These are phyloP conservation scores for Bemisia tabaci DNA, from an alignment of 1,140 invertebrate species.

Conservation along the genomic window DNA sequence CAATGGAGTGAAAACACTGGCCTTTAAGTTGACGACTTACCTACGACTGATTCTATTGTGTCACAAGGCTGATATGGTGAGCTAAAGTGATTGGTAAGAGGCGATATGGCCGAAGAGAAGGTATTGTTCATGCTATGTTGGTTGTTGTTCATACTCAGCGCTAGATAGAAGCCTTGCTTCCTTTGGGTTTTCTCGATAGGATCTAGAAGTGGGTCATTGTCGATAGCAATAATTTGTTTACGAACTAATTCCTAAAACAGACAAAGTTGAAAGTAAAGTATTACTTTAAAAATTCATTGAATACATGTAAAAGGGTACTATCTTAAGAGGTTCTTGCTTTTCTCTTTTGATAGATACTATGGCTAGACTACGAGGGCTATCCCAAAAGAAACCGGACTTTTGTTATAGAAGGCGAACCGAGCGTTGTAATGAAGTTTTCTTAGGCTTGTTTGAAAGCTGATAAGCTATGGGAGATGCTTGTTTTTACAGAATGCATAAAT, in stretches of 20 bases:
- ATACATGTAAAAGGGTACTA: too few relatives aligned
- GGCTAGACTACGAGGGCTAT: too few relatives aligned
- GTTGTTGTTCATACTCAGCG: constrained; percentile 37
- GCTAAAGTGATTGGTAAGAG: constrained; percentile 42
- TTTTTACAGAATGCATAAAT: too few relatives aligned
- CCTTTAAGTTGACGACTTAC: too few relatives aligned
- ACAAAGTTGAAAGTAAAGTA: constrained; percentile 9
- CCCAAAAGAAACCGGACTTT: too few relatives aligned
- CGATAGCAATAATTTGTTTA: constrained; percentile 53
- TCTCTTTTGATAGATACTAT: too few relatives aligned
- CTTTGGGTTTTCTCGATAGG: constrained; percentile 51
- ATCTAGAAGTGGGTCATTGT: constrained; percentile 49
- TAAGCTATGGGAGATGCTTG: too few relatives aligned
- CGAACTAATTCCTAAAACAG: constrained; percentile 37
- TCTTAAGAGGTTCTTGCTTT: too few relatives aligned
- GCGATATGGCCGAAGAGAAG: constrained; percentile 40
- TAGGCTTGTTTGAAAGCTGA: too few relatives aligned
- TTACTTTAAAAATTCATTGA: constrained; percentile 8
- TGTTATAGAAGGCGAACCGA: too few relatives aligned
- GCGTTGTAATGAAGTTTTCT: too few relatives aligned
- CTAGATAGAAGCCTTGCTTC: constrained; percentile 50
- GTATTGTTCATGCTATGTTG: constrained; percentile 13
- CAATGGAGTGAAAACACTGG: too few relatives aligned
- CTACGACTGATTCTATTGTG: constrained; percentile 59
- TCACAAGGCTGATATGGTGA: constrained; percentile 49